These are phyloP conservation scores for Geopemphigus sp. DNA, from an alignment of 1,140 invertebrate species.

Conservation along the genomic window DNA sequence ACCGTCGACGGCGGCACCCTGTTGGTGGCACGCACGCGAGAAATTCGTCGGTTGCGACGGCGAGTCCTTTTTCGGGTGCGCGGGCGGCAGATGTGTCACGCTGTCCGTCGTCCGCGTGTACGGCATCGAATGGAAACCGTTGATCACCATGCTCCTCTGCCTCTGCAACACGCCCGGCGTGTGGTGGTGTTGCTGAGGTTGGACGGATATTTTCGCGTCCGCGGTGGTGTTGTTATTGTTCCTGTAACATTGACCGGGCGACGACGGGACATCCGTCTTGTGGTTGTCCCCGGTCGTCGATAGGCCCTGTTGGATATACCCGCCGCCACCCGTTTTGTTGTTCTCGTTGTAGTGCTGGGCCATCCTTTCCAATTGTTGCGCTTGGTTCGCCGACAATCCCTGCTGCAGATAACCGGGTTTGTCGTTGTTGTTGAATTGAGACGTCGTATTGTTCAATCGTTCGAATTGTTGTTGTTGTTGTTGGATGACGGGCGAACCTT, in stretches of 20 bases:
- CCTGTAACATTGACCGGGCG: not conserved
- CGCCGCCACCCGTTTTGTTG: conserved; percentile 5
- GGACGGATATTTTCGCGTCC: not conserved
- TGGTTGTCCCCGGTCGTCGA: not conserved
- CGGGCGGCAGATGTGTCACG: conserved; percentile 14
- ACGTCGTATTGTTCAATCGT: not conserved
- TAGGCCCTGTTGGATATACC: conserved; percentile 12
- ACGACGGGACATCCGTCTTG: not conserved
- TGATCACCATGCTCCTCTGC: conserved; percentile 32
- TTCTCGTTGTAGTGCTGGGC: conserved; percentile 22
- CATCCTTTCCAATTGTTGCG: conserved; percentile 32
- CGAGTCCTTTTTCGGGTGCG: conserved; percentile 22
- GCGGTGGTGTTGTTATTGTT: not conserved
- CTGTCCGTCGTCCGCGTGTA: not conserved
- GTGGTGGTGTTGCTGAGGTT: not conserved
- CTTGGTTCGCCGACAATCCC: conserved; percentile 28
- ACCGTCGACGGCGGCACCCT: not conserved
- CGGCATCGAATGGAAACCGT: conserved; percentile 45
- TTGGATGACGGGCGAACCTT: not conserved
- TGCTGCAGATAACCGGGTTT: conserved; percentile 22
- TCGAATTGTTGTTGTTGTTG: not conserved
- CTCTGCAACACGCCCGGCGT: not conserved
- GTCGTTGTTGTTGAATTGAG: not conserved
- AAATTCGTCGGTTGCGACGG: not conserved
- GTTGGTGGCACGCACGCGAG: not conserved